Evolutionary conservation across 2,797 vertebrate genomes (phyloP), one percentile per base, ranked within the genome.

Genomic region (Crenichthys baileyi): DNA sequence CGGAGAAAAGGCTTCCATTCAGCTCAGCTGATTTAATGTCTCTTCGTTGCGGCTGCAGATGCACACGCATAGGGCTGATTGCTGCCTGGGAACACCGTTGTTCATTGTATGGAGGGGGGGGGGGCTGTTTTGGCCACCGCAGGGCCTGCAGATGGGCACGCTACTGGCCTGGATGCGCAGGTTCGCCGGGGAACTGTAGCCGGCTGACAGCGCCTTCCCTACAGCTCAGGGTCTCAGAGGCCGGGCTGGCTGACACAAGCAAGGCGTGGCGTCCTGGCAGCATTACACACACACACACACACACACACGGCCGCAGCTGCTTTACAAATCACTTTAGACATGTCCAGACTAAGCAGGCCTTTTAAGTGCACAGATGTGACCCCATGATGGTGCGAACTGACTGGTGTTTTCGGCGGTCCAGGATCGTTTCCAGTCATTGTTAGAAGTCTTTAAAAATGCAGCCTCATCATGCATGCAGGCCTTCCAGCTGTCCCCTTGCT

Each of bases 191-290:
- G 39, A 86, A 77, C 83, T 46, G 16, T 29, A 63, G 60, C 55
- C 82, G 85, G 81, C 46, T 92, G 83, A 85, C 88, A 83, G 81
- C 76, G 83, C 77, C 76, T 83, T 39, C 77, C 77, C 79, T 50
- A 73, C 75, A 75, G 78, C 80, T 63, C 9, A 39, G 55, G 29
- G 55, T 88, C 88, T 82, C 74, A 77, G 82, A 84, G 90, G 90
- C 87, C 91, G 12, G 78, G 77, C 87, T 80, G 68, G 73, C 84
- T 79, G 89, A 90, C 88, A 88, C 89, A 0, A 58, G 90, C 86
- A 82, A 91, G 91, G 92, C 92, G 92, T 93, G 92, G 91, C 91
- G 86, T 89, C 24, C 78, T 82, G 81, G 46, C 70, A 80, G 78
- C 87, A 22, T 90, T 83, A 83, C 87, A 77, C 88, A 60, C 77